Evolutionary conservation across 1,140 invertebrate species (phyloP).

Genomic region (Alviniconcha marisindica): DNA sequence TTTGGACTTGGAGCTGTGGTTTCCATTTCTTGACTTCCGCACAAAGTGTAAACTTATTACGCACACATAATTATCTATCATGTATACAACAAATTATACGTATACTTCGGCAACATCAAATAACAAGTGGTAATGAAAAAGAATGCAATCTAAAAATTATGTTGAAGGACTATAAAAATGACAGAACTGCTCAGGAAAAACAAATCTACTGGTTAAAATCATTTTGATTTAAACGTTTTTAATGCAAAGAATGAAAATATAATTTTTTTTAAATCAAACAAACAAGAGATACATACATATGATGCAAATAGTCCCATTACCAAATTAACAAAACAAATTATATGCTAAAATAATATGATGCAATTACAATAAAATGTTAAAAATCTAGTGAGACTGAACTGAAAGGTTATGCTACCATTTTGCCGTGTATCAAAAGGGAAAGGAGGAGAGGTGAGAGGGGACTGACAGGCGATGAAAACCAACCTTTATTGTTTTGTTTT

Average conservation of each 20-base stretch:
- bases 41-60: conserved; percentile 11
- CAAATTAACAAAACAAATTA: conserved; percentile 27
- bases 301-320: conserved; percentile 38
- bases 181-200: neutral
- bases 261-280: too few species aligned
- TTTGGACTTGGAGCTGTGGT: conserved; percentile 38
- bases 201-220: conserved; percentile 1
- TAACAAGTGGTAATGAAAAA: neutral
- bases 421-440: neutral
- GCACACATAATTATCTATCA: neutral
- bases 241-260: conserved; percentile 18
- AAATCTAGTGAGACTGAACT: conserved; percentile 28
- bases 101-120: neutral
- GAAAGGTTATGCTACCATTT: conserved; percentile 27
- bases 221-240: conserved; percentile 11
- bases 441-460: neutral
- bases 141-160: too few species aligned
- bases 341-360: conserved; percentile 32
- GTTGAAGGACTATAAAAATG: neutral
- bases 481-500: conserved; percentile 99
- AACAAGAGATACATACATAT: neutral
- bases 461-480: conserved; percentile 47
- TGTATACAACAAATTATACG: too few species aligned
- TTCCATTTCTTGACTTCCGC: neutral
- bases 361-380: conserved; percentile 30